Base-by-base conservation (phyloP, 2,888 invertebrate species). In the Hydroisotoma schaefferi region DNA sequence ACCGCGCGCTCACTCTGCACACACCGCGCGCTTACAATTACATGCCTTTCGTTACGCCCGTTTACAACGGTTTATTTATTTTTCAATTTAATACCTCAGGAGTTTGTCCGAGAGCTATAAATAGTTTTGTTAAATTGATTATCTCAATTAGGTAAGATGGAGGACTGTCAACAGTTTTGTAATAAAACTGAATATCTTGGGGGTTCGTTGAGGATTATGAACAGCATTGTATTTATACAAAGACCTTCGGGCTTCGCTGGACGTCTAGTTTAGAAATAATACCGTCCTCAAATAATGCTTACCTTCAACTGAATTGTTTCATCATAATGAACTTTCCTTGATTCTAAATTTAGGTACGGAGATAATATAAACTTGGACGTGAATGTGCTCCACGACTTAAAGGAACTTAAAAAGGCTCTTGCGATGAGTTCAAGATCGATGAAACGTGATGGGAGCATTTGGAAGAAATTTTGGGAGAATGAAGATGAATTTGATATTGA, bases 401-500 rank as follows among this genome's bases (percentile, higher is more conserved):
- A 68, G 43, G 73, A 73, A 26, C 63, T 74, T 37, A 73, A 69
- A 56, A 73, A 67, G 55, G 71, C 72, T 6, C 47, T 74, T 22
- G 73, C 72, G 2, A 59, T 73, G 55, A 72, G 60, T 43, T 67
- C 69, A 12, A 69, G 69, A 33, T 65, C 60, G 27, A 61, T 63
- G 68, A 69, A 66, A 43, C 65, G 72, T 18, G 72, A 71, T 40
- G 72, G 72, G 29, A 71, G 71, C 33, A 67, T 73, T 23, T 73
- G 72, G 72, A 62, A 62, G 27, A 73, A 73, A 54, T 70, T 73
- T 49, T 73, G 72, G 72, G 72, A 73, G 44, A 71, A 66, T 57
- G 70, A 73, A 61, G 72, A 73, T 49, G 72, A 68, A n/a, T 73
- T 67, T 55, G 71, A 71, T 87, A 61, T 83, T 88, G 68, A 79